Evolutionary conservation across 2,113 vertebrate species (phyloP), one percentile per base, ranked within the genome.

Genomic region (Periophthalmodon schlosseri): DNA sequence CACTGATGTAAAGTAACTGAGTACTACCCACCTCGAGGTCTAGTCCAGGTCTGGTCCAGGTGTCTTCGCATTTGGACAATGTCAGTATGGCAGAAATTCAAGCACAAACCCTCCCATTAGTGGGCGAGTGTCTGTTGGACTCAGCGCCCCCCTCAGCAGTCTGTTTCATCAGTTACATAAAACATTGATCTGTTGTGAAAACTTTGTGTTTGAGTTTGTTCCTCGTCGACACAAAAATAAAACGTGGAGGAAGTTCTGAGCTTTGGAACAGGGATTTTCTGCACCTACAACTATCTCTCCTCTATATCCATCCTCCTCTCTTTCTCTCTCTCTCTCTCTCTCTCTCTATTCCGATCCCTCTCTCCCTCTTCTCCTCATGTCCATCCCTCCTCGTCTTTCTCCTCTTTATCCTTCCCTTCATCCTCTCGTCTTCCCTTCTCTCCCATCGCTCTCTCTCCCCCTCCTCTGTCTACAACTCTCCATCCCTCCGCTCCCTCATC

Each of bases 221-320:
- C 71, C 72, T 74, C 54, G 33, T 52, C 47, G 14, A 15, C 66
- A 47, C 76, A 61, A 65, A 81, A 83, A 84, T 79, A 78, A 75
- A 86, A 78, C 56, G 74, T 70, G 76, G 69, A 73, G 76, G 74
- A 84, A 70, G 76, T 70, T 77, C 74, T 49, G 78, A 86, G 36
- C 50, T 15, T 44, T 71, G 57, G 74, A 36, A 23, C 39, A 44
- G 39, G 46, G 39, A 68, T 68, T 49, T 68, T 68, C 66, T 77
- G 70, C 77, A 66, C 78, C 81, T 49, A 66, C 84, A 10, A 10
- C 52, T 56, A 5, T 5, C 15, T 52, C 52, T 56, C 20, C 8
- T 50, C 47, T 50, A 13, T 50, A 13, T 16, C 49, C 50, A 65
- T 60, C 49, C 74, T 72, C 70, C 21, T 60, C 21, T 57, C n/a